Percentiles rank a stretch among this genome's conserved stretches.
phyloP scores from a whole-genome alignment of 2,888 invertebrate genomes.

The Pristionchus japonicus region DNA sequence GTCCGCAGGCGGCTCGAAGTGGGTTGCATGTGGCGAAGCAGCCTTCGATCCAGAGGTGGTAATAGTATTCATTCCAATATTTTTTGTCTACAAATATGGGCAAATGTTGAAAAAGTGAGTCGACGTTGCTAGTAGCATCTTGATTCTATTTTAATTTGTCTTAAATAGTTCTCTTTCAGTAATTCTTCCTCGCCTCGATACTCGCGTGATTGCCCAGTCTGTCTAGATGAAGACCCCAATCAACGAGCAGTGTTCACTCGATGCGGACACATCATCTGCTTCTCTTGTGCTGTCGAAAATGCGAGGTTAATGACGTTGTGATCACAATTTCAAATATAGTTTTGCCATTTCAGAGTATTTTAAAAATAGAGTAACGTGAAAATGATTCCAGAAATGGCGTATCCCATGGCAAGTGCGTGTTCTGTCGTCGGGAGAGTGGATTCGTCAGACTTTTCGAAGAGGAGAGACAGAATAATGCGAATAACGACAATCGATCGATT shows the following conservation, averaged over 20 bases:
- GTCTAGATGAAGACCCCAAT: not conserved
- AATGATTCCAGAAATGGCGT: not conserved
- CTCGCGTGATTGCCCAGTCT: not conserved
- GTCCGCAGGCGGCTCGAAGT: too few species aligned
- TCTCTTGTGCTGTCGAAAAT: not conserved
- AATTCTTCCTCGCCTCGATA: not conserved
- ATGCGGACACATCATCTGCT: slow-evolving; percentile 7
- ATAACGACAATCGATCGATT: too few species aligned
- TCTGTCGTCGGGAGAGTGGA: not conserved
- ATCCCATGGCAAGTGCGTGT: not conserved
- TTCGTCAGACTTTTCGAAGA: not conserved
- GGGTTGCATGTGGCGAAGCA: too few species aligned
- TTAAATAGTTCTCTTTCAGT: too few species aligned
- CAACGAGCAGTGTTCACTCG: not conserved
- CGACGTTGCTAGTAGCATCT: too few species aligned
- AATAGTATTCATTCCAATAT: too few species aligned
- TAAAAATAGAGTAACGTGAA: too few species aligned
- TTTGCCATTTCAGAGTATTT: too few species aligned
- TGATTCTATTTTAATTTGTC: too few species aligned
- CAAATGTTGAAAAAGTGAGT: too few species aligned
- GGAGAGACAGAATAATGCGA: not conserved
- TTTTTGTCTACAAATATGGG: too few species aligned
- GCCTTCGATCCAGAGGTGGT: too few species aligned
- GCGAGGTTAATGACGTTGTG: not conserved
- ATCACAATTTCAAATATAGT: not conserved